A percentile compares a stretch with the other conserved stretches of the same genome.
Evolutionary conservation across 1,140 invertebrate genomes (phyloP).

Genomic region (Marisa cornuarietis): DNA sequence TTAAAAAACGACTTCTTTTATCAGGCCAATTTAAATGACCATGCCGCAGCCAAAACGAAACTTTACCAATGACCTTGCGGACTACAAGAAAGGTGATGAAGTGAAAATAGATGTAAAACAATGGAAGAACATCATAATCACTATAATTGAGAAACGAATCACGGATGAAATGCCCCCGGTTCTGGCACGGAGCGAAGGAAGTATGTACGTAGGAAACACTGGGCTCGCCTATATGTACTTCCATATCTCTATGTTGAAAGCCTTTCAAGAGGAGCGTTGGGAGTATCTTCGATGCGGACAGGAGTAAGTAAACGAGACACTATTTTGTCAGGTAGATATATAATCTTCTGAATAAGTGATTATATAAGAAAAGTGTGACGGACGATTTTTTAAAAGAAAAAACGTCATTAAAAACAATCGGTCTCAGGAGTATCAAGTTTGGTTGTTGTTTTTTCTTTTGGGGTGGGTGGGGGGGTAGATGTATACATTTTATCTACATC

Average conservation of each 20-base stretch:
- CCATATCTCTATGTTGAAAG: slow-evolving; percentile 57
- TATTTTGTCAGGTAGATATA: too few species aligned
- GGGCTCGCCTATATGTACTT: slow-evolving; percentile 68
- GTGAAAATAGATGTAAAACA: slow-evolving; percentile 41
- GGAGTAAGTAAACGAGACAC: slow-evolving; percentile 30
- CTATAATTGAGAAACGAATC: slow-evolving; percentile 41
- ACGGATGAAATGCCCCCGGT: slow-evolving; percentile 41
- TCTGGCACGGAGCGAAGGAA: slow-evolving; percentile 63
- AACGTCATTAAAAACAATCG: too few species aligned
- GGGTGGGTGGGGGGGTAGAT: too few species aligned
- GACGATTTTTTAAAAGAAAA: too few species aligned
- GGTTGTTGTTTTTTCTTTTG: too few species aligned
- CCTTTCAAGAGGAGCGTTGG: slow-evolving; percentile 49
- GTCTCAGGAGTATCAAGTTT: too few species aligned
- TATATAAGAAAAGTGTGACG: too few species aligned
- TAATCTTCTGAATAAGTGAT: too few species aligned
- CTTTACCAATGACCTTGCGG: slow-evolving; percentile 59
- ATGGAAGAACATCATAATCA: slow-evolving; percentile 42
- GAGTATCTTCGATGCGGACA: slow-evolving; percentile 55
- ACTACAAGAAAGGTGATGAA: slow-evolving; percentile 42
- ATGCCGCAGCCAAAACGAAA: slow-evolving; percentile 32
- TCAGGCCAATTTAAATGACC: not conserved
- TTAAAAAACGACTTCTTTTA: not conserved
- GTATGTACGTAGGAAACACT: slow-evolving; percentile 68
- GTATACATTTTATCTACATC: too few species aligned